A percentile compares a stretch with the other conserved stretches of the same genome.
These are phyloP conservation scores for Drosophila subquinaria DNA, from an alignment of 2,888 invertebrate species.

Conservation along the genomic window DNA sequence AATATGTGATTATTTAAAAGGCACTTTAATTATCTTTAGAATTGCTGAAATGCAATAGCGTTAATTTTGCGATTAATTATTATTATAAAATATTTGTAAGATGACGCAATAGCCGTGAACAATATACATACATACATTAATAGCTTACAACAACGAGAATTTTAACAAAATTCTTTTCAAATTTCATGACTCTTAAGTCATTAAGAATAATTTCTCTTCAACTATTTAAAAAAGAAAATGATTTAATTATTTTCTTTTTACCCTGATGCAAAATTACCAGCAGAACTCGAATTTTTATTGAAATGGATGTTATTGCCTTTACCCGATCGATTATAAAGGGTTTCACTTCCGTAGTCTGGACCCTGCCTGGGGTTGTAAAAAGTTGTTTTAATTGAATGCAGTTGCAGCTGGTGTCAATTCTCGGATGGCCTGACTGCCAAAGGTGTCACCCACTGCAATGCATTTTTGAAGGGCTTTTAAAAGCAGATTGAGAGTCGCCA, in stretches of 20 bases:
- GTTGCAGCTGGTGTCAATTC: constrained; percentile 72
- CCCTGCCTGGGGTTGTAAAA: background rate
- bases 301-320: background rate
- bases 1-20: background rate
- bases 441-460: constrained; percentile 42
- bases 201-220: background rate
- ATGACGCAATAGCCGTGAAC: background rate
- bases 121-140: too few species aligned
- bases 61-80: background rate
- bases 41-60: background rate
- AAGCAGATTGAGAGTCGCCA: constrained; percentile 52
- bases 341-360: background rate
- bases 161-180: too few species aligned
- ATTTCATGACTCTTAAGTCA: too few species aligned
- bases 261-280: background rate
- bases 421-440: constrained; percentile 20
- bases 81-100: background rate
- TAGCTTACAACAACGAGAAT: too few species aligned
- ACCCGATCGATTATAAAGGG: background rate
- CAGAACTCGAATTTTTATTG: background rate
- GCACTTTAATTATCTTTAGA: background rate
- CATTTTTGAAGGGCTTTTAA: constrained; percentile 74
- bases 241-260: background rate
- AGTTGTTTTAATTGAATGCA: constrained; percentile 65
- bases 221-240: background rate